Conservation (phyloP, 2,113 vertebrate species). For the Camelus dromedarius region DNA sequence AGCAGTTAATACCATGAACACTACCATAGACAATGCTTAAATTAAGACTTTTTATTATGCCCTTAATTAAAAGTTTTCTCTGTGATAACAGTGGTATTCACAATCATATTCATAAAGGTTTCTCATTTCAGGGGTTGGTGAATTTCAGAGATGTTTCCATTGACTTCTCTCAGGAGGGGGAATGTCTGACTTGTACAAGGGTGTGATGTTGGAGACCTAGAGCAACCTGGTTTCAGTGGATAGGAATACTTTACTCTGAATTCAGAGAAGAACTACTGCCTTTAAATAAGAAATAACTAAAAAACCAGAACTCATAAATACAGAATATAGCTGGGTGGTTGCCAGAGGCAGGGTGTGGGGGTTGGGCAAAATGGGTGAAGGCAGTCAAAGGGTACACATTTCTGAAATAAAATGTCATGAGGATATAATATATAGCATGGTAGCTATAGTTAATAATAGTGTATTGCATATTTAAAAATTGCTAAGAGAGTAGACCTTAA, state of each 20-base stretch:
- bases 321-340: neutral
- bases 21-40: neutral
- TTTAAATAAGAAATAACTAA: conserved; percentile 5
- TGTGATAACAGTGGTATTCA: neutral
- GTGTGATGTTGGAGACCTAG: neutral
- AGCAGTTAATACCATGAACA: too few species aligned
- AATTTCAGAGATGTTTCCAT: neutral
- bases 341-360: too few species aligned
- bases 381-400: neutral
- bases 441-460: neutral
- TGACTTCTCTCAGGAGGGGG: neutral
- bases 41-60: neutral
- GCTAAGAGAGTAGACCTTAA: neutral
- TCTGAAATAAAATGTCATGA: neutral
- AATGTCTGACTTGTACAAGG: neutral
- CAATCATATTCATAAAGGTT: neutral
- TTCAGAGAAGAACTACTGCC: neutral
- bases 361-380: neutral
- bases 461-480: neutral
- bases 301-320: neutral
- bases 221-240: neutral
- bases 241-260: neutral
- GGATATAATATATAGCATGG: neutral
- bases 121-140: neutral
- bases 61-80: neutral